These are phyloP conservation scores for Troides oblongomaculatus DNA, from an alignment of 2,888 invertebrate species.

Conservation along the genomic window DNA sequence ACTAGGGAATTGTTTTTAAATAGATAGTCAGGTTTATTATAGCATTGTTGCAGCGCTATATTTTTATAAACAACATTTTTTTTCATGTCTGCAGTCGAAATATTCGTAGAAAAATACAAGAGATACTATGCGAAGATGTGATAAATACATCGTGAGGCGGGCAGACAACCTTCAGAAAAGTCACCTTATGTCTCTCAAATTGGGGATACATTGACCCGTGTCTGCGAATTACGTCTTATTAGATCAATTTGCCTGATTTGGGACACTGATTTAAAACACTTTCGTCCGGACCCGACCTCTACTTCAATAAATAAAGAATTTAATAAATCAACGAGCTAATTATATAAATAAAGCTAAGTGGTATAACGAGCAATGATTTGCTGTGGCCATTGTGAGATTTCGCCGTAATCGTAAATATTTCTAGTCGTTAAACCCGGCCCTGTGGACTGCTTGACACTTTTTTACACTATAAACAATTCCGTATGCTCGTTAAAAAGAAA, in stretches of 20 bases:
- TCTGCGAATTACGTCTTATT: slow-evolving; percentile 27
- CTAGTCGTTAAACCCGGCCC: slow-evolving; percentile 61
- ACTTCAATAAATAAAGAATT: slow-evolving; percentile 1
- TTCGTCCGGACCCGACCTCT: slow-evolving; percentile 12
- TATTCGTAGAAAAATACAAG: too few species aligned
- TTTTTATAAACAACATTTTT: too few species aligned
- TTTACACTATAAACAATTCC: slow-evolving; percentile 76
- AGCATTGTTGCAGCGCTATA: too few species aligned
- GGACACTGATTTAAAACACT: slow-evolving; percentile 25
- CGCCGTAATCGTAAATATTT: slow-evolving; percentile 66
- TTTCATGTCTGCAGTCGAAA: too few species aligned
- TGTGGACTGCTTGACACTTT: slow-evolving; percentile 57
- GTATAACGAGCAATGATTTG: slow-evolving; percentile 12
- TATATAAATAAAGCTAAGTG: not conserved
- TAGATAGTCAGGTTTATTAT: too few species aligned
- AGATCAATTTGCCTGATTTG: slow-evolving; percentile 27
- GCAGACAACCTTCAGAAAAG: slow-evolving; percentile 32
- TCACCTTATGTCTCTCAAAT: slow-evolving; percentile 33
- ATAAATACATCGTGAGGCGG: slow-evolving; percentile 4
- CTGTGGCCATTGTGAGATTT: slow-evolving; percentile 29
- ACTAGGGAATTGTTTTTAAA: too few species aligned
- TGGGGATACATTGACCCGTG: slow-evolving; percentile 36
- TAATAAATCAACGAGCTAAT: not conserved
- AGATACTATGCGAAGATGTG: not conserved
- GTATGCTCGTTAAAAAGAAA: slow-evolving; percentile 75